Percentiles rank a stretch among this genome's conserved stretches.
Conservation (phyloP, 2,113 vertebrate species). For the Coracopsis vasa region DNA sequence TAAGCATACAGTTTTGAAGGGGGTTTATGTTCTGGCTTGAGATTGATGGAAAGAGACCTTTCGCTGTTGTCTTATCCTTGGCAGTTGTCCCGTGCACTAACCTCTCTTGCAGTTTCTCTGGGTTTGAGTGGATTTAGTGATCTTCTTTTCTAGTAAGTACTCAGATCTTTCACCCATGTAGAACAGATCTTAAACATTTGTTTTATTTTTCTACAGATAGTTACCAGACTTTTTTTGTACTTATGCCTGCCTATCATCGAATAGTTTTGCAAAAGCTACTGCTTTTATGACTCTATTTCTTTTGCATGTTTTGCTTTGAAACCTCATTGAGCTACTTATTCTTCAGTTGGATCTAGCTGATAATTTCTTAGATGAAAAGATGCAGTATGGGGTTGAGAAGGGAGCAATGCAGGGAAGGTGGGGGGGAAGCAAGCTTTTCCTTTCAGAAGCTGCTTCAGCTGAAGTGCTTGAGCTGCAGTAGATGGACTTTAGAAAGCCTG, state of each 20-base stretch:
- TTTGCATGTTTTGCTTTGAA: background rate
- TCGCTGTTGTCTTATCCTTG: background rate
- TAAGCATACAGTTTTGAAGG: background rate
- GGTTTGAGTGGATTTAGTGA: background rate
- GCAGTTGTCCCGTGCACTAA: background rate
- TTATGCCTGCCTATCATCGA: background rate
- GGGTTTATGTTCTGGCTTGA: background rate
- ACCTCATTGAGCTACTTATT: background rate
- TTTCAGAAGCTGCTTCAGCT: background rate
- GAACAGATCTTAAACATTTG: background rate
- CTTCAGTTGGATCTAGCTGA: background rate
- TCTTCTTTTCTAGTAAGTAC: background rate
- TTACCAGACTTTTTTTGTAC: background rate
- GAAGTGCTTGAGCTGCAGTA: background rate
- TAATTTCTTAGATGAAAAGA: background rate
- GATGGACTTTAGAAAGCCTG: background rate
- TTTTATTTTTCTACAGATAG: conserved; percentile 1
- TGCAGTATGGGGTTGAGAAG: background rate
- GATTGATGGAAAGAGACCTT: background rate
- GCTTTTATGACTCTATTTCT: background rate
- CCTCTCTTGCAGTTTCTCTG: background rate
- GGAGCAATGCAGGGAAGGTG: background rate
- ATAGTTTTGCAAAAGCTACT: background rate
- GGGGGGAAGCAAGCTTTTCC: background rate
- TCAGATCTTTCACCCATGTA: background rate